Conservation (phyloP, 2,888 invertebrate genomes). For the Amphipyra berbera region DNA sequence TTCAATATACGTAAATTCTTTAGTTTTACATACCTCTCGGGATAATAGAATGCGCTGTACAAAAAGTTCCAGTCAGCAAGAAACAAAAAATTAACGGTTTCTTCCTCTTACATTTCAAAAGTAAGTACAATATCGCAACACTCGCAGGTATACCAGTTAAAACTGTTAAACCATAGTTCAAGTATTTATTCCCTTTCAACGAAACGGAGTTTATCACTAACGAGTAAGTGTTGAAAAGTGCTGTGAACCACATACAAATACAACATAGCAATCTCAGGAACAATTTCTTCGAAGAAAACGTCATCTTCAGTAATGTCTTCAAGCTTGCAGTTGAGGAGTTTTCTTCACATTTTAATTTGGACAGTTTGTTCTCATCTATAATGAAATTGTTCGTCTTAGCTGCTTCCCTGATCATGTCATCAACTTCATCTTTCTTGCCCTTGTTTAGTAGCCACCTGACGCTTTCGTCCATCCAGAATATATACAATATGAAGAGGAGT, state of each 20-base stretch:
- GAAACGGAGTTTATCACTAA: slow-evolving; percentile 92
- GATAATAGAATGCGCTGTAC: slow-evolving; percentile 42
- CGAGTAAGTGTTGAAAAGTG: slow-evolving; percentile 89
- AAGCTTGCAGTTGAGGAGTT: slow-evolving; percentile 43
- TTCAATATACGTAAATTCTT: not conserved
- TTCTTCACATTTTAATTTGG: slow-evolving; percentile 64
- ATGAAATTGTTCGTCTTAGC: slow-evolving; percentile 79
- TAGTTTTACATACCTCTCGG: slow-evolving; percentile 37
- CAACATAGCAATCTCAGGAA: slow-evolving; percentile 70
- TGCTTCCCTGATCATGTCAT: slow-evolving; percentile 89
- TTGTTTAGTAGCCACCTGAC: slow-evolving; percentile 93
- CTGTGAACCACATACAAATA: slow-evolving; percentile 72
- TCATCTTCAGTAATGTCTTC: slow-evolving; percentile 38
- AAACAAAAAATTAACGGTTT: slow-evolving; percentile 67
- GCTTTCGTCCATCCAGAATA: slow-evolving; percentile 92
- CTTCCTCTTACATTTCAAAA: slow-evolving; percentile 87
- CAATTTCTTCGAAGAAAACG: slow-evolving; percentile 65
- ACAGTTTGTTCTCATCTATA: slow-evolving; percentile 64
- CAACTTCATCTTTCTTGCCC: slow-evolving; percentile 91
- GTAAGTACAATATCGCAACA: slow-evolving; percentile 83
- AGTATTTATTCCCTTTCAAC: slow-evolving; percentile 92
- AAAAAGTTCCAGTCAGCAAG: slow-evolving; percentile 43
- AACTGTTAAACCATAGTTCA: slow-evolving; percentile 92
- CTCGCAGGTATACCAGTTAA: slow-evolving; percentile 90
- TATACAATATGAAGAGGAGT: slow-evolving; percentile 90